A percentile compares a stretch with the other conserved stretches of the same genome.
These are phyloP conservation scores for Polymixis lichenea DNA, from an alignment of 2,888 invertebrate species.

Conservation along the genomic window DNA sequence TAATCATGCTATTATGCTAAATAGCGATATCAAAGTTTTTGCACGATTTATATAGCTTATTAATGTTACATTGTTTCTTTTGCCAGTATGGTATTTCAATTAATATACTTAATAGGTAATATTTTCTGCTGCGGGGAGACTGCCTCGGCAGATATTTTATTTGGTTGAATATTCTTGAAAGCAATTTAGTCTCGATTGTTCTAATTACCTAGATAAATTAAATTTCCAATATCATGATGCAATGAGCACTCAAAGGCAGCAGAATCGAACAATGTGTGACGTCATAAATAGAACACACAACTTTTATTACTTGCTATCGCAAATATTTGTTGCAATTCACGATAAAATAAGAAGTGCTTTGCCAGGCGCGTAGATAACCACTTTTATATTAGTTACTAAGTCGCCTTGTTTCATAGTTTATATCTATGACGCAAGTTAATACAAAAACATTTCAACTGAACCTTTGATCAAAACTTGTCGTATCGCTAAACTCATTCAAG, in stretches of 20 bases:
- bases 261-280: slow-evolving; percentile 68
- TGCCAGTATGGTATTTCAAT: slow-evolving; percentile 6
- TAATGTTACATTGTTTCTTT: slow-evolving; percentile 25
- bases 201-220: slow-evolving; percentile 40
- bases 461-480: slow-evolving; percentile 24
- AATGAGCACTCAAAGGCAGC: slow-evolving; percentile 41
- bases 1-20: slow-evolving; percentile 46
- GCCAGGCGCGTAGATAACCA: slow-evolving; percentile 76
- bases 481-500: slow-evolving; percentile 21
- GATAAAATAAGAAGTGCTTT: slow-evolving; percentile 84
- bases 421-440: slow-evolving; percentile 23
- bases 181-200: slow-evolving; percentile 27
- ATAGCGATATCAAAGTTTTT: slow-evolving; percentile 44
- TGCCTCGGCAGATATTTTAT: slow-evolving; percentile 11
- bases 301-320: slow-evolving; percentile 82
- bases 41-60: slow-evolving; percentile 29
- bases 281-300: slow-evolving; percentile 77
- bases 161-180: slow-evolving; percentile 28
- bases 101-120: neutral
- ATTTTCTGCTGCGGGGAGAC: neutral
- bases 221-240: slow-evolving; percentile 28
- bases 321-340: slow-evolving; percentile 81
- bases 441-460: slow-evolving; percentile 25
- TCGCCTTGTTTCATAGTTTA: slow-evolving; percentile 46
- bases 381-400: slow-evolving; percentile 74